phyloP scores from a whole-genome alignment of 2,888 invertebrate genomes.

The Dryobota labecula region DNA sequence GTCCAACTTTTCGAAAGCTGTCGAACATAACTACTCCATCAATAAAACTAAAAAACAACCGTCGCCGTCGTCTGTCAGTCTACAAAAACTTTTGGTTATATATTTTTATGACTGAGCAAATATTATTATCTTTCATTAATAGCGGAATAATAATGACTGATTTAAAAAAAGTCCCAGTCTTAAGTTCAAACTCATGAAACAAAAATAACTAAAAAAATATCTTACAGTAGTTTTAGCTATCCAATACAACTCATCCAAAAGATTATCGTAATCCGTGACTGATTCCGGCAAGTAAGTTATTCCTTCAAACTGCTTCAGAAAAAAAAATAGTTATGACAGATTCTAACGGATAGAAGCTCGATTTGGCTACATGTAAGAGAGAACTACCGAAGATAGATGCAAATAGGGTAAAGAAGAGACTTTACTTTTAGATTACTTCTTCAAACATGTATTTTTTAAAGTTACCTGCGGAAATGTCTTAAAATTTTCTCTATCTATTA shows the following conservation, averaged over 20 bases:
- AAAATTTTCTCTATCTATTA: slow-evolving; percentile 83
- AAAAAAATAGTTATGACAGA: slow-evolving; percentile 43
- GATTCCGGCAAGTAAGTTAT: slow-evolving; percentile 77
- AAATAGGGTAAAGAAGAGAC: not conserved
- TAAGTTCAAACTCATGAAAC: not conserved
- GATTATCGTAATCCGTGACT: slow-evolving; percentile 76
- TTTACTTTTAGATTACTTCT: not conserved
- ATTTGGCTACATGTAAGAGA: not conserved
- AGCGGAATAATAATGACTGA: not conserved
- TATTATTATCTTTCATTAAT: not conserved
- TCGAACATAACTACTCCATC: not conserved
- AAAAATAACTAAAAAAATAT: slow-evolving; percentile 53
- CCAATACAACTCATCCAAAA: slow-evolving; percentile 85
- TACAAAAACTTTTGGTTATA: not conserved
- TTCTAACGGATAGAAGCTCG: not conserved
- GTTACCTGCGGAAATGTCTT: slow-evolving; percentile 76
- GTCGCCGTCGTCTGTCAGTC: not conserved
- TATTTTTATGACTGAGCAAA: not conserved
- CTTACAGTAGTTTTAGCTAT: slow-evolving; percentile 88
- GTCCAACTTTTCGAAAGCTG: not conserved
- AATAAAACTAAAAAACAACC: not conserved
- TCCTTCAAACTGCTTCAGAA: slow-evolving; percentile 76
- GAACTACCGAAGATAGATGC: not conserved
- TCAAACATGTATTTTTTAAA: not conserved
- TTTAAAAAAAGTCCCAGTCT: not conserved